Conservation (phyloP, 2,113 vertebrate species). For the Mustela nigripes region DNA sequence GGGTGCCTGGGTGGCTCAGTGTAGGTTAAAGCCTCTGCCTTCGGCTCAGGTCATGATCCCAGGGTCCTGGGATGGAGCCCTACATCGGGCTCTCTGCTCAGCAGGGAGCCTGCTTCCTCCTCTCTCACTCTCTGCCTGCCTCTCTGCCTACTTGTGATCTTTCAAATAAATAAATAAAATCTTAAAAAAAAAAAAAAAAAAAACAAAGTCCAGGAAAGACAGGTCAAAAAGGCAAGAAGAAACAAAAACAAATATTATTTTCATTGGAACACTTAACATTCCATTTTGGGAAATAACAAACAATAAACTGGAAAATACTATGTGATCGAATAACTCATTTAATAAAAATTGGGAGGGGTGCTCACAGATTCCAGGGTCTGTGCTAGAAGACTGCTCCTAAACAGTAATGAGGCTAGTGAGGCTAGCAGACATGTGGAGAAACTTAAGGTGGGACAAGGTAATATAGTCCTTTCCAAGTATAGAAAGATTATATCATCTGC, state of each 20-base stretch:
- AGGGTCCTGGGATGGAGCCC: too few relatives aligned
- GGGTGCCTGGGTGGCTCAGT: too few relatives aligned
- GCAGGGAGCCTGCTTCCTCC: too few relatives aligned
- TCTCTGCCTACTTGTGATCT: too few relatives aligned
- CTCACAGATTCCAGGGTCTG: neutral
- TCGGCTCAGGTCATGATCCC: too few relatives aligned
- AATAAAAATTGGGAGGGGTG: neutral
- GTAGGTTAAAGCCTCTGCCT: too few relatives aligned
- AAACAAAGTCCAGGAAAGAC: constrained; percentile 26
- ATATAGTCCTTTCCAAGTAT: neutral
- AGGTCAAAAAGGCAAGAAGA: constrained; percentile 29
- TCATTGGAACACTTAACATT: neutral
- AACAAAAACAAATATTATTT: constrained; percentile 55
- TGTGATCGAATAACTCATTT: constrained; percentile 32
- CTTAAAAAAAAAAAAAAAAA: too few relatives aligned
- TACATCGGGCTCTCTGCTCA: too few relatives aligned
- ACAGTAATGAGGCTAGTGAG: neutral
- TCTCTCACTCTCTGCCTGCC: too few relatives aligned
- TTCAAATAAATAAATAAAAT: too few relatives aligned
- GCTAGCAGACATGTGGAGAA: neutral
- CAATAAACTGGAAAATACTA: neutral
- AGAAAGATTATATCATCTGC: neutral
- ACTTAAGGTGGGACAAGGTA: constrained; percentile 14
- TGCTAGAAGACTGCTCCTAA: constrained; percentile 34
- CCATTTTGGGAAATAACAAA: constrained; percentile 50